These are phyloP conservation scores for Ciconia maguari DNA, from an alignment of 2,113 vertebrate species.

Conservation along the genomic window DNA sequence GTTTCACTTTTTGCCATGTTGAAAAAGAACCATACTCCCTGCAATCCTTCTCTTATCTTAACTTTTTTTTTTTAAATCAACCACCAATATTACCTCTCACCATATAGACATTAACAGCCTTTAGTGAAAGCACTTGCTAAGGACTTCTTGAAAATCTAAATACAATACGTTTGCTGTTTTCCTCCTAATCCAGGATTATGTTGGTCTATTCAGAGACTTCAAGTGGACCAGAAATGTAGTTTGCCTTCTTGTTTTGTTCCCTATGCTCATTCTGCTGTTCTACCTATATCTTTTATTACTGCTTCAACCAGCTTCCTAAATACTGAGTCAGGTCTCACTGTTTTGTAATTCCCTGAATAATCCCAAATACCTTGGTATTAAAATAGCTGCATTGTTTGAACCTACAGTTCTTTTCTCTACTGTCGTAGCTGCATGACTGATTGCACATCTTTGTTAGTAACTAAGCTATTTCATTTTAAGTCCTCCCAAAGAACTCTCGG, in stretches of 20 bases:
- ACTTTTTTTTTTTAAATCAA: background rate
- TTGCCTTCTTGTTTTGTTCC: background rate
- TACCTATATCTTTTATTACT: background rate
- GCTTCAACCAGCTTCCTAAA: background rate
- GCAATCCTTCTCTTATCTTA: background rate
- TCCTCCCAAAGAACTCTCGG: background rate
- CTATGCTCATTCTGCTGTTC: background rate
- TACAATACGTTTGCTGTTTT: background rate
- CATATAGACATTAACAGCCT: background rate
- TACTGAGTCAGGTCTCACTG: background rate
- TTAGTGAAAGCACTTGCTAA: background rate
- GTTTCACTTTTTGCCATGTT: background rate
- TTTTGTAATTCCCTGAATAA: background rate
- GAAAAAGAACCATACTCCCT: background rate
- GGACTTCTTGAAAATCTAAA: background rate
- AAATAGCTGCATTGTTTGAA: background rate
- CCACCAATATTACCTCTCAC: background rate
- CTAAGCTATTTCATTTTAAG: slow-evolving; percentile 10
- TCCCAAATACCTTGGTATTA: background rate
- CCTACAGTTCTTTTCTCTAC: background rate
- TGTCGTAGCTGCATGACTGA: background rate
- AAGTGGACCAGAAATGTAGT: background rate
- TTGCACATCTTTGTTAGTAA: background rate
- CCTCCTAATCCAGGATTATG: background rate
- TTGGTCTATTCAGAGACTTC: background rate